These are phyloP conservation scores for Delphinus delphis DNA, from an alignment of 2,113 vertebrate species.

Conservation along the genomic window DNA sequence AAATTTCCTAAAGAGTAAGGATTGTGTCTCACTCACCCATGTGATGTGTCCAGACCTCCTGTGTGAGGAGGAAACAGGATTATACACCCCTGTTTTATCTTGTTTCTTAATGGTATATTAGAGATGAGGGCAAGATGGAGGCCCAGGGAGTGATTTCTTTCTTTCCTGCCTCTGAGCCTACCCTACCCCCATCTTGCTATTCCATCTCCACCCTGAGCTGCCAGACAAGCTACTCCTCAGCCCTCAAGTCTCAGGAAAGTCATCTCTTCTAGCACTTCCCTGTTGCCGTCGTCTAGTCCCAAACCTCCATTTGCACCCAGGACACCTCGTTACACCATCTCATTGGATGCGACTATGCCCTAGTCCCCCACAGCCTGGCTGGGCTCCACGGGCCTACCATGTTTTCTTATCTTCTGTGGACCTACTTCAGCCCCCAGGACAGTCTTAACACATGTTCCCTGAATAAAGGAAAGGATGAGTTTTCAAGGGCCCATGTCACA, in stretches of 20 bases:
- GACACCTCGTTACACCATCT: not conserved
- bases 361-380: not conserved
- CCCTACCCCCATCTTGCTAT: not conserved
- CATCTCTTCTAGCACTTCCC: not conserved
- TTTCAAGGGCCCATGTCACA: slow-evolving; percentile 7
- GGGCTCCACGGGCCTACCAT: not conserved
- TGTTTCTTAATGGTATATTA: not conserved
- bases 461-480: not conserved
- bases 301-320: not conserved
- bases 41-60: not conserved
- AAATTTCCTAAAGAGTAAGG: not conserved
- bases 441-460: not conserved
- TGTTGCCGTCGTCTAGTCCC: not conserved
- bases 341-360: not conserved
- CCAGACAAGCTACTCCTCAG: not conserved
- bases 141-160: not conserved
- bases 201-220: not conserved
- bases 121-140: not conserved
- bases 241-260: not conserved
- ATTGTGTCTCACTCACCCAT: not conserved
- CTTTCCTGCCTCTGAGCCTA: not conserved
- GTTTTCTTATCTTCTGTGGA: not conserved
- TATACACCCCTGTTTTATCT: not conserved
- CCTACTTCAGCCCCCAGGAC: not conserved
- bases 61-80: not conserved